Base-by-base conservation (phyloP, 2,888 invertebrate genomes). In the Watsonalla binaria region DNA sequence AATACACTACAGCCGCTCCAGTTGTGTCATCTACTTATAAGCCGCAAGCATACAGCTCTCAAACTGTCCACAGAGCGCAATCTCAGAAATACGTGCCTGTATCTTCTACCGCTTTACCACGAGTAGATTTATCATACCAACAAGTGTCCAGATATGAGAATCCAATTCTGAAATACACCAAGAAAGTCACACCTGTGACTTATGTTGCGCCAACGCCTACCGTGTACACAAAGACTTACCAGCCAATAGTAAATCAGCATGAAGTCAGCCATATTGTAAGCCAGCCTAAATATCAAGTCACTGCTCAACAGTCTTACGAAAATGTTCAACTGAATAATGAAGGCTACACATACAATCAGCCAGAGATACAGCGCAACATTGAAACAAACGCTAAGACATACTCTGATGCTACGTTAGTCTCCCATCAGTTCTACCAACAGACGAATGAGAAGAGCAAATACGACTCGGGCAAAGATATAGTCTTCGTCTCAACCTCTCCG, bases 351-450 rank as follows among this genome's bases (percentile, higher is more conserved):
- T 87, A 86, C 54, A 80, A 63, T 52, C 86, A 88, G 61, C 89
- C 90, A 6, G 90, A 87, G 77, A 85, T 86, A 49, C 87, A 87
- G 68, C 77, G 83, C 57, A 78, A 81, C 48, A 55, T 76, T 45
- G 84, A 84, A 61, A 68, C 73, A 5, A 78, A 71, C 50, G 74
- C 71, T 11, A 79, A 72, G 49, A 54, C 72, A 13, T 88, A 90
- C 60, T 89, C 88, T 34, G 89, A 87, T 54, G 87, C 88, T 13
- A 85, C 74, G 60, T 65, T 78, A 14, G 88, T 90, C 33, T 90
- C 90, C 33, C 87, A 87, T 58, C 90, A 91, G 75, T 74, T 76
- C 6, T 85, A 83, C 65, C 82, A 88, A 57, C 80, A 82, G 55
- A 65, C 70, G 8, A 76, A 71, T 53, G 68, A 65, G 14, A 74